phyloP scores from a whole-genome alignment of 2,797 vertebrate species.

The Carapus acus region DNA sequence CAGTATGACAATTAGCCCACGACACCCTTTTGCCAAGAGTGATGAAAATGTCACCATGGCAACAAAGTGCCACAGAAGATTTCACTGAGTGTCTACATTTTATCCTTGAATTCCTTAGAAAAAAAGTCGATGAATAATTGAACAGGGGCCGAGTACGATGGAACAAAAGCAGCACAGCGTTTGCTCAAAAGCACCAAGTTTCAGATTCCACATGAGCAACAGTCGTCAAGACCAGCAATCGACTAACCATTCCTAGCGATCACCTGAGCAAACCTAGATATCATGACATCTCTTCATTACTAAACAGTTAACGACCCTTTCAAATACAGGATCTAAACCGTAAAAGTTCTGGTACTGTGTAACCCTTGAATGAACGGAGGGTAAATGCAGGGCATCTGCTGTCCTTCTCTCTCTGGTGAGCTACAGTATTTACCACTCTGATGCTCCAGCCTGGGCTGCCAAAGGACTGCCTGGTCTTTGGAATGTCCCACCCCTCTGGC shows the following conservation, averaged over 20 bases:
- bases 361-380: constrained; percentile 45
- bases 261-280: too few relatives aligned
- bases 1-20: constrained; percentile 35
- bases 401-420: constrained; percentile 51
- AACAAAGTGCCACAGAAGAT: constrained; percentile 31
- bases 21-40: constrained; percentile 13
- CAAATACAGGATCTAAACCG: too few relatives aligned
- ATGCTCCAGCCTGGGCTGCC: constrained; percentile 97
- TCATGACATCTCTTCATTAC: too few relatives aligned
- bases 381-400: constrained; percentile 49
- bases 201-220: constrained; percentile 11
- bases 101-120: constrained; percentile 4
- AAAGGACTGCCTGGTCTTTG: constrained; percentile 95
- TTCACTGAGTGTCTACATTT: constrained; percentile 4
- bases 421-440: constrained; percentile 93
- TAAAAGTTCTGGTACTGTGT: constrained; percentile 26
- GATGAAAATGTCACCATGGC: constrained; percentile 26
- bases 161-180: constrained; percentile 8
- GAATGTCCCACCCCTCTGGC: constrained; percentile 94
- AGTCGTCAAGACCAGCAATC: constrained; percentile 5
- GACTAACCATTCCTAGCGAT: too few relatives aligned
- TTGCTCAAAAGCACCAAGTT: constrained; percentile 10
- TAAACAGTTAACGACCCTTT: too few relatives aligned
- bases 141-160: constrained; percentile 15
- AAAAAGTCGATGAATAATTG: constrained; percentile 14